Percentiles rank a stretch among this genome's conserved stretches.
phyloP scores from a whole-genome alignment of 2,888 invertebrate genomes.

The Lamellibrachia satsuma region DNA sequence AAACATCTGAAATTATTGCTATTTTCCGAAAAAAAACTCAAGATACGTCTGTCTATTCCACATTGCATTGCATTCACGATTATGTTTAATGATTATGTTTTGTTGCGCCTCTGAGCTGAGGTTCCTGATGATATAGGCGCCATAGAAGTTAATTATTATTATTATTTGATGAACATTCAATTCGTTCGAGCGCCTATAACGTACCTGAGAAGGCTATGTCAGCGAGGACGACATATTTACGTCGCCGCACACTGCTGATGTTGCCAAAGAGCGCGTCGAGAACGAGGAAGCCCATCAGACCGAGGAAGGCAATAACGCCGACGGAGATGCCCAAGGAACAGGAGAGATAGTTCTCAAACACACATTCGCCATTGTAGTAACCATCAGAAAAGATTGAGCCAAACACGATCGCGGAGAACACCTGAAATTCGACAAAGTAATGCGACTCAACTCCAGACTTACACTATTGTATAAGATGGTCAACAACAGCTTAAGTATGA shows the following conservation, averaged over 20 bases:
- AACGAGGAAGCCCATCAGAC: constrained; percentile 78
- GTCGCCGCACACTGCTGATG: constrained; percentile 96
- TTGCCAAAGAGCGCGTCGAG: constrained; percentile 90
- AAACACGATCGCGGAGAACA: constrained; percentile 95
- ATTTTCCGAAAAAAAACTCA: too few species aligned
- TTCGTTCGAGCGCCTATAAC: not conserved
- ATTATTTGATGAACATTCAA: too few species aligned
- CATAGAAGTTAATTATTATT: too few species aligned
- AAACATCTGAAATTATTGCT: too few species aligned
- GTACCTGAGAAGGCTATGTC: constrained; percentile 93
- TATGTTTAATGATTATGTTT: too few species aligned
- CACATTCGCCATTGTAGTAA: constrained; percentile 90
- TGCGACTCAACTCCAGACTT: not conserved
- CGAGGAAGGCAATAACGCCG: constrained; percentile 91
- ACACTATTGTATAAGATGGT: not conserved
- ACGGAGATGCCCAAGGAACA: constrained; percentile 81
- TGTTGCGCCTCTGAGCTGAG: too few species aligned
- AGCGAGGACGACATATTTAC: constrained; percentile 92
- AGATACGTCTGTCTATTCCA: too few species aligned
- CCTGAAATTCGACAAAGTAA: constrained; percentile 71
- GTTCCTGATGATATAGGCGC: too few species aligned
- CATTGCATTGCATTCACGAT: too few species aligned
- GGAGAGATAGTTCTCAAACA: not conserved
- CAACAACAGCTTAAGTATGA: not conserved
- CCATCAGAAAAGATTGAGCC: constrained; percentile 89